Evolutionary conservation across 1,140 invertebrate genomes (phyloP), one percentile per base, ranked within the genome.

Genomic region (Drosophila teissieri): DNA sequence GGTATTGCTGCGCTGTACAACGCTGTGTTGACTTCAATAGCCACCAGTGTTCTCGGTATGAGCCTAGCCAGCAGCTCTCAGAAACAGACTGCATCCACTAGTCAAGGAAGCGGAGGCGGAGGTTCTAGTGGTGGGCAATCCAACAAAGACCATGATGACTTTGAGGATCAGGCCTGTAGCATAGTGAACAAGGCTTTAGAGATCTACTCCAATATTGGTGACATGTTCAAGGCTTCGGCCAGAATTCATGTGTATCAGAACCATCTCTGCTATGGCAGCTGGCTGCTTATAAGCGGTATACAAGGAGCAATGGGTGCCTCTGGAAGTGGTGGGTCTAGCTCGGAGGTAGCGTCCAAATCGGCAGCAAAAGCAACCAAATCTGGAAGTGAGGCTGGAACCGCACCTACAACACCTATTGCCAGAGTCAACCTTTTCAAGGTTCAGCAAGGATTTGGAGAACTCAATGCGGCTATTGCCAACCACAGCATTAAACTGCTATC

Each of bases 231-330:
- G 92, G 95, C 95, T 52, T 98, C 97, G 7, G 97, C 97, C 1
- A 94, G 97, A 74, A 96, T 97, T 12, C 91, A 97, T 95, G 95
- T 97, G 68, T 95, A 96, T 67, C 97, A 98, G 93, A 98, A 98
- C 93, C 95, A 98, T 86, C 93, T 98, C 48, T 94, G 98, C 91
- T 95, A 97, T 73, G 97, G 97, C 8, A 95, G 96, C 0, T 98
- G 97, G 97, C 93, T 98, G 24, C 91, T 98, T 14, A 94, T 98
- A 15, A 96, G 95, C 56, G 97, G 97, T 10, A 93, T 98, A n/a
- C 97, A 98, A 34, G 94, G 94, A 11, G 94, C 94, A 2, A 93
- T 94, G 34, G 93, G 92, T 1, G 93, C 93, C 10, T 92, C 91
- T 0, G 93, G 92, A 0, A 80, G 82, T 15, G 52, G 52, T 42